Base-by-base conservation (phyloP, 2,888 invertebrate genomes). In the Lathronympha strigana region DNA sequence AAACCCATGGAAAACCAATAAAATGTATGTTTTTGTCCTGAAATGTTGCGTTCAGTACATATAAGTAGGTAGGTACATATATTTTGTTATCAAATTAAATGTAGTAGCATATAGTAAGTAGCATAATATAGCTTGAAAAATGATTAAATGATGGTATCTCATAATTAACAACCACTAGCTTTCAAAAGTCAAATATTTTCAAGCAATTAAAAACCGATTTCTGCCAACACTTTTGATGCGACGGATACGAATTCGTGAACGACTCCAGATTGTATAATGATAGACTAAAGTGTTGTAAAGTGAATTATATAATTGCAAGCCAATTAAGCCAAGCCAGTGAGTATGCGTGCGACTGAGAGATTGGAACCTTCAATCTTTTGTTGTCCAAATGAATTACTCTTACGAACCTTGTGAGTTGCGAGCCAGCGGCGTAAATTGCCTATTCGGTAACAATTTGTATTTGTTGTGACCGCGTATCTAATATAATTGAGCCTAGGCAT, bases 331-430 rank as follows among this genome's bases (percentile, higher is more conserved):
- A 68, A 75, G 79, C 74, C 77, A 80, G 81, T 87, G n/a, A n/a
- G n/a, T n/a, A n/a, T n/a, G 87, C 89, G 88, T 89, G 89, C 81
- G 87, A 86, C 84, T 89, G 84, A 83, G 86, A 89, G 86, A 87
- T 89, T 85, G 86, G 86, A 88, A 82, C 83, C 83, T 86, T 84
- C 83, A 85, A 84, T 83, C 84, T 88, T 89, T 89, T 88, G 88
- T 90, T 86, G 76, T 80, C 80, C 77, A 79, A 83, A 84, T 82
- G 79, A 83, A 86, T 87, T 81, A 83, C 77, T 83, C 82, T 79
- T 76, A 81, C 82, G 81, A 88, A 87, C 89, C 90, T 91, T 90
- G 90, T 77, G 76, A 31, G 36, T 91, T 90, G 90, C 78, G 76
- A 38, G 40, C 80, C 80, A 79, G 78, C 84, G 76, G 77, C 76